A percentile compares a stretch with the other conserved stretches of the same genome.
Evolutionary conservation across 2,888 invertebrate species (phyloP).

Genomic region (Dicyrtoma fusca): DNA sequence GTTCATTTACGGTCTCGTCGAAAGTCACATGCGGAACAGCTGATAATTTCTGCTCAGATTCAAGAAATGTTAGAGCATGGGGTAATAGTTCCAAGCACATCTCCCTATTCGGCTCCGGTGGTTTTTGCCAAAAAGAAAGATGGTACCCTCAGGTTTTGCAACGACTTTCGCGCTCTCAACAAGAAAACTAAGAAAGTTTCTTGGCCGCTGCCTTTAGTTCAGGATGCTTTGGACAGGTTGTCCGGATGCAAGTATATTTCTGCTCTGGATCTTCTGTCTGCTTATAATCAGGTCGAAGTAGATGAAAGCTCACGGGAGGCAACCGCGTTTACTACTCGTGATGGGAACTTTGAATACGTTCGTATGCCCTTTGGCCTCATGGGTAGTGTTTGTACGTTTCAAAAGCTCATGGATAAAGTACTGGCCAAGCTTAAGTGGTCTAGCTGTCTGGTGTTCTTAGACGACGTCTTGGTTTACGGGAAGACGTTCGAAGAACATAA

Average conservation of each 20-base stretch:
- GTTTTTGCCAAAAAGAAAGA: constrained; percentile 58
- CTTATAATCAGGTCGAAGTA: constrained; percentile 58
- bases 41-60: constrained; percentile 39
- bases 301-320: constrained; percentile 52
- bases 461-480: constrained; percentile 56
- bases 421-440: neutral
- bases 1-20: too few relatives aligned
- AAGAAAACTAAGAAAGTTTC: constrained; percentile 57
- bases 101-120: constrained; percentile 41
- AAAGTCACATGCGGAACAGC: constrained; percentile 27
- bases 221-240: constrained; percentile 58
- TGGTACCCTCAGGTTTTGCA: constrained; percentile 55
- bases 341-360: constrained; percentile 58
- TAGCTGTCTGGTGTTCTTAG: constrained; percentile 46
- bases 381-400: constrained; percentile 58
- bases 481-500: constrained; percentile 42
- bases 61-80: constrained; percentile 42
- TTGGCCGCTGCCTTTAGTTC: constrained; percentile 58
- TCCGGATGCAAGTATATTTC: constrained; percentile 58
- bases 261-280: constrained; percentile 57
- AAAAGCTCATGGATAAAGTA: constrained; percentile 45
- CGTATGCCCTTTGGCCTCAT: constrained; percentile 58
- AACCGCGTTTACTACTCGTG: constrained; percentile 57
- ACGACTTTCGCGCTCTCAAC: constrained; percentile 58
- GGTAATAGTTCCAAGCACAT: constrained; percentile 39